Percentiles rank a stretch among this genome's conserved stretches.
Conservation (phyloP, 2,888 invertebrate genomes). For the Odontocolon sp. region DNA sequence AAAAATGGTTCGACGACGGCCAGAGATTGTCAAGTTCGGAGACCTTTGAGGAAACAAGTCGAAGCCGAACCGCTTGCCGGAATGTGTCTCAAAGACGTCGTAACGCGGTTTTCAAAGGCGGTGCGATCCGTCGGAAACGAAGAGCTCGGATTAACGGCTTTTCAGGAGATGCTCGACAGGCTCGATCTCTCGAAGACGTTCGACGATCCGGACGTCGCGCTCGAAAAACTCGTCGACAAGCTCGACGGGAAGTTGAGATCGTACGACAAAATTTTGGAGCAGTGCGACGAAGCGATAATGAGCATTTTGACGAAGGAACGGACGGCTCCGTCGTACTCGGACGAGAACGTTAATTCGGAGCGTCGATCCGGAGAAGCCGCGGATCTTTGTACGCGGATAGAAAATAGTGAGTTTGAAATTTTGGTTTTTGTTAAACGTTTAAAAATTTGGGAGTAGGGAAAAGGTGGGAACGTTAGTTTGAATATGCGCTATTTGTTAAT, state of each 20-base stretch:
- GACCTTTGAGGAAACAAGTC: conserved; percentile 75
- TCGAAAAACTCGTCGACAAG: conserved; percentile 71
- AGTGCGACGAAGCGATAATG: conserved; percentile 71
- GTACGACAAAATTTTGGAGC: conserved; percentile 69
- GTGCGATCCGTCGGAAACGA: conserved; percentile 69
- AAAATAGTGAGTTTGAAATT: conserved; percentile 69
- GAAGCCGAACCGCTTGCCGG: conserved; percentile 75
- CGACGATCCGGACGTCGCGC: conserved; percentile 64
- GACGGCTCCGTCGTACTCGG: conserved; percentile 62
- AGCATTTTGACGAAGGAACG: conserved; percentile 68
- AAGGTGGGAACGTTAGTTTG: no score
- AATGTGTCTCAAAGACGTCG: conserved; percentile 76
- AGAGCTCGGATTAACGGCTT: conserved; percentile 75
- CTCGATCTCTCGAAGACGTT: conserved; percentile 73
- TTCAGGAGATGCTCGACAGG: conserved; percentile 74
- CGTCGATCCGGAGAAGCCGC: conserved; percentile 44
- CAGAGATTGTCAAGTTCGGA: conserved; percentile 74
- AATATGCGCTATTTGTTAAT: no score
- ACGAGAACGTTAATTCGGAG: conserved; percentile 12
- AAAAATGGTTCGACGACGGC: conserved; percentile 7
- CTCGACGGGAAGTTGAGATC: conserved; percentile 72
- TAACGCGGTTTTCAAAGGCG: conserved; percentile 72
- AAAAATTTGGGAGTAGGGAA: no score
- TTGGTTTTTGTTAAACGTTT: no score
- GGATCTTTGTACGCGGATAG: conserved; percentile 73